Percentiles rank a stretch among this genome's conserved stretches.
phyloP scores from a whole-genome alignment of 1,140 invertebrate species.

The Heliconius hermathena region DNA sequence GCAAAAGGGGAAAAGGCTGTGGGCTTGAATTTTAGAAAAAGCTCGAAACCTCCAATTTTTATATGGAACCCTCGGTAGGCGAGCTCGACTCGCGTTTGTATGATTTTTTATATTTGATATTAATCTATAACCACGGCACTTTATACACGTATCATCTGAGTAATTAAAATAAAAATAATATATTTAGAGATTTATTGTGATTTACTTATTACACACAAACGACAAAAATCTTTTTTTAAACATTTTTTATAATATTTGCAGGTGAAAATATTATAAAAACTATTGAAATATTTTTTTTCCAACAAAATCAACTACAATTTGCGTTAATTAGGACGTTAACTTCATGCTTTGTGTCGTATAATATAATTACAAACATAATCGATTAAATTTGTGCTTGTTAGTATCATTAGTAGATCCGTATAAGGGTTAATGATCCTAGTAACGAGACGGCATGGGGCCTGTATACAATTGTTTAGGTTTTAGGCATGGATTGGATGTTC shows the following conservation, averaged over 20 bases:
- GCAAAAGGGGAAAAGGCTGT: too few relatives aligned
- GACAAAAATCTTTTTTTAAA: too few relatives aligned
- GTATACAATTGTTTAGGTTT: neutral
- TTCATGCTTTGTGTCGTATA: slow-evolving; percentile 9
- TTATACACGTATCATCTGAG: too few relatives aligned
- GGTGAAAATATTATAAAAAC: neutral
- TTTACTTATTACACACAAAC: too few relatives aligned
- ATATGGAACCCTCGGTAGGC: too few relatives aligned
- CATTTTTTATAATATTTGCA: too few relatives aligned
- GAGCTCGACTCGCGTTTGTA: too few relatives aligned
- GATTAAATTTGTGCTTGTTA: slow-evolving; percentile 35
- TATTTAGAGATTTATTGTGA: too few relatives aligned
- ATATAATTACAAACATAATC: slow-evolving; percentile 12
- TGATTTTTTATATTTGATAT: too few relatives aligned
- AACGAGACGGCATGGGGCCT: slow-evolving; percentile 25
- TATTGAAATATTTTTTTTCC: neutral
- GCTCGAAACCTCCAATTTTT: too few relatives aligned
- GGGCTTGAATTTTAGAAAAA: too few relatives aligned
- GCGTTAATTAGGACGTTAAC: neutral
- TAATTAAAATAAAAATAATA: too few relatives aligned
- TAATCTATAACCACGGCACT: neutral
- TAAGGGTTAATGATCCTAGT: slow-evolving; percentile 30
- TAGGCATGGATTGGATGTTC: neutral
- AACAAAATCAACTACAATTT: neutral
- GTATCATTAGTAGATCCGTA: slow-evolving; percentile 20